These are phyloP conservation scores for Lasaia peninsularis DNA, from an alignment of 1,140 invertebrate species.

Conservation along the genomic window DNA sequence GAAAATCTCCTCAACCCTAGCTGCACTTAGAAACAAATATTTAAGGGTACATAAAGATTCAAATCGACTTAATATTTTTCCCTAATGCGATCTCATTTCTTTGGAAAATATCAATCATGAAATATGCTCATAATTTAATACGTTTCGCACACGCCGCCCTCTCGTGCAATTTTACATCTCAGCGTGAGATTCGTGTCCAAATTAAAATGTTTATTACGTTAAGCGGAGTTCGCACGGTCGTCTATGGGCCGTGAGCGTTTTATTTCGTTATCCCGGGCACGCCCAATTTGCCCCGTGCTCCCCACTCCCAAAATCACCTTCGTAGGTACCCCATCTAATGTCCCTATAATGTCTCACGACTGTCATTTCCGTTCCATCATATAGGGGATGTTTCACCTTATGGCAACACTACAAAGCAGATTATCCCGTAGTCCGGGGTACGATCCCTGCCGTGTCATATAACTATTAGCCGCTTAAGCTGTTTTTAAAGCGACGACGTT, in stretches of 20 bases:
- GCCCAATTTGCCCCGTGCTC: slow-evolving; percentile 44
- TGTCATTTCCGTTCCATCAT: slow-evolving; percentile 53
- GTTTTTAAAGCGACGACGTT: slow-evolving; percentile 65
- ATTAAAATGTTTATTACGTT: slow-evolving; percentile 77
- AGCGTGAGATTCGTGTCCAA: slow-evolving; percentile 73
- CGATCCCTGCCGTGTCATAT: slow-evolving; percentile 66
- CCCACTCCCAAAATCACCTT: slow-evolving; percentile 18
- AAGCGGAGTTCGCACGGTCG: slow-evolving; percentile 66
- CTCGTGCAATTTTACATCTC: slow-evolving; percentile 64
- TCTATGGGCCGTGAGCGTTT: slow-evolving; percentile 53
- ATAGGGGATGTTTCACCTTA: slow-evolving; percentile 36
- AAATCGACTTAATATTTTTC: background rate
- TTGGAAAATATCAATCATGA: slow-evolving; percentile 13
- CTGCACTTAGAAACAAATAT: too few relatives aligned
- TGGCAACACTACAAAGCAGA: slow-evolving; percentile 31
- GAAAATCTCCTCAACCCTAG: too few relatives aligned
- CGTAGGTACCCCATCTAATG: slow-evolving; percentile 50
- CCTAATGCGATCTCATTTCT: background rate
- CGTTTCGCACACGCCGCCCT: slow-evolving; percentile 44
- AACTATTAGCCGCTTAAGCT: slow-evolving; percentile 75
- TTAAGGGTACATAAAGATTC: too few relatives aligned
- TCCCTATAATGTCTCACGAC: slow-evolving; percentile 54
- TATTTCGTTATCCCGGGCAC: slow-evolving; percentile 67
- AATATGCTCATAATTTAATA: slow-evolving; percentile 43
- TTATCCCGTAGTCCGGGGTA: slow-evolving; percentile 23